Evolutionary conservation across 2,888 invertebrate species (phyloP).

Genomic region (Slavum lentiscoides): DNA sequence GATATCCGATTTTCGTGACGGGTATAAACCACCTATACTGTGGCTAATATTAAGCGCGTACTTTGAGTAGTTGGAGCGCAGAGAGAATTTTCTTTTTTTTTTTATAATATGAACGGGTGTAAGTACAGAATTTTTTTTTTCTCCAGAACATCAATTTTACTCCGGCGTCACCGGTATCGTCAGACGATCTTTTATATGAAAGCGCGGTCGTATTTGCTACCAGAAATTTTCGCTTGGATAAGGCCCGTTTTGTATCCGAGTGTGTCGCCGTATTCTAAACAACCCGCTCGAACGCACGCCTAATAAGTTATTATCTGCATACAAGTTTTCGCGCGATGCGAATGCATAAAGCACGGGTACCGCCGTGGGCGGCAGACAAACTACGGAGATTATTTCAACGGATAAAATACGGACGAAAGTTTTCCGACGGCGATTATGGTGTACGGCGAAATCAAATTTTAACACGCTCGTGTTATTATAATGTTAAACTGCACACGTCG

Average conservation of each 20-base stretch:
- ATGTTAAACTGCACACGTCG: no score
- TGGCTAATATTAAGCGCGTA: no score
- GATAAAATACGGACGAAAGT: neutral
- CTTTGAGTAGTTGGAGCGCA: no score
- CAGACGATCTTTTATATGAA: no score
- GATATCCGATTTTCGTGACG: no score
- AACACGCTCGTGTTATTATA: neutral
- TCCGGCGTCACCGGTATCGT: no score
- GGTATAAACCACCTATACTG: no score
- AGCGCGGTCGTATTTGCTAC: neutral
- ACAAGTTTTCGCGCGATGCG: neutral
- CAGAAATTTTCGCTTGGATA: neutral
- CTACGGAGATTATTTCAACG: neutral
- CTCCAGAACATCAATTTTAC: no score
- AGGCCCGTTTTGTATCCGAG: neutral
- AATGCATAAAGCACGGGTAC: neutral
- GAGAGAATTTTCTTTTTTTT: no score
- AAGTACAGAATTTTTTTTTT: no score
- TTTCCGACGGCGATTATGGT: neutral
- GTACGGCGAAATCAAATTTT: neutral
- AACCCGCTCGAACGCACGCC: neutral
- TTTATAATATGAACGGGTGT: no score
- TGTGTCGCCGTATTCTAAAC: neutral
- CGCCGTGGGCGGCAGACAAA: neutral
- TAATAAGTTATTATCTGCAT: neutral